Percentiles rank a stretch among this genome's conserved stretches.
Conservation (phyloP, 2,113 vertebrate genomes). For the Bucco capensis region DNA sequence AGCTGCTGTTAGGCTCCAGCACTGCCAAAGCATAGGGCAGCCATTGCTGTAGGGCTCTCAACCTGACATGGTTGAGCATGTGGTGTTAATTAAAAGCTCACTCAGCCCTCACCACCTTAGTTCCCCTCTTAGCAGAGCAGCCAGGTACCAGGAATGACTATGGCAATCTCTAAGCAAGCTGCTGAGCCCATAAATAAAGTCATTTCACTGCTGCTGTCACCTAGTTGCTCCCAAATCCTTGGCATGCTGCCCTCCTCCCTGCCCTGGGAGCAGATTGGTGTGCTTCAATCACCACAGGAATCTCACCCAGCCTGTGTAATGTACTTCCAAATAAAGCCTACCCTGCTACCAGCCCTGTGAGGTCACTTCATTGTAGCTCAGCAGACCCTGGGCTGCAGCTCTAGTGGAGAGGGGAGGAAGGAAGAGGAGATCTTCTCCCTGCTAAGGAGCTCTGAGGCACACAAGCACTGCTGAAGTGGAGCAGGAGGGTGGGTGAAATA, state of each 20-base stretch:
- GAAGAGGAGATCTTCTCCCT: not conserved
- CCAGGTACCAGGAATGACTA: not conserved
- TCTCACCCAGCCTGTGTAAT: not conserved
- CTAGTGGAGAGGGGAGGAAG: not conserved
- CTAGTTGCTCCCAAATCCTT: not conserved
- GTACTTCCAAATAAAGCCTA: not conserved
- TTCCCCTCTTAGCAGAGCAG: not conserved
- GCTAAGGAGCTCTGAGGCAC: rapidly evolving
- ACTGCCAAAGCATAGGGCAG: not conserved
- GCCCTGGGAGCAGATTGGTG: not conserved
- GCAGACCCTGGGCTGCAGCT: not conserved
- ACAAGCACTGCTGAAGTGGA: rapidly evolving
- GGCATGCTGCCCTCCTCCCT: not conserved
- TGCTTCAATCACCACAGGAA: not conserved
- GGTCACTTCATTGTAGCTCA: not conserved
- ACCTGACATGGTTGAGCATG: rapidly evolving
- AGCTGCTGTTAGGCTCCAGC: rapidly evolving
- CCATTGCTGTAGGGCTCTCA: not conserved
- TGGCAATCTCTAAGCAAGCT: not conserved
- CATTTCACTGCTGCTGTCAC: not conserved
- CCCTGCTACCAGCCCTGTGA: not conserved
- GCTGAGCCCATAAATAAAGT: not conserved
- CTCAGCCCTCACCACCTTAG: not conserved
- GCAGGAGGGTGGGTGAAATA: not conserved
- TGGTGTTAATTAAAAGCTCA: not conserved